Conservation (phyloP, 1,140 invertebrate species). For the Diorhabda sublineata region DNA sequence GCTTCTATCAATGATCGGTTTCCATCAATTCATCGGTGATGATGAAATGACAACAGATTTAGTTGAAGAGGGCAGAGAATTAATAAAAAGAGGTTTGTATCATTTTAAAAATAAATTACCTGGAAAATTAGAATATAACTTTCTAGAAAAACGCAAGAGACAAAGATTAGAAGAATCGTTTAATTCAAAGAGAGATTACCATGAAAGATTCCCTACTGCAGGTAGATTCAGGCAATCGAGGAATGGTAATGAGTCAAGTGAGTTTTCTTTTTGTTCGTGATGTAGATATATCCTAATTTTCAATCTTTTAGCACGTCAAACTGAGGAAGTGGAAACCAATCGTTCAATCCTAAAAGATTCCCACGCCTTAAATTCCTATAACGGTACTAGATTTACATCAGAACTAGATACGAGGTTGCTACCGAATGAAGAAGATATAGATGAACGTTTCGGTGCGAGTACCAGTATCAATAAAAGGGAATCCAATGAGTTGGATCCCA, state of each 20-base stretch:
- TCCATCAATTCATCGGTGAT: slow-evolving; percentile 93
- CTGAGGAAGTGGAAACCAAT: slow-evolving; percentile 31
- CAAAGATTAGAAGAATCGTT: slow-evolving; percentile 77
- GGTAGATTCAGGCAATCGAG: slow-evolving; percentile 53
- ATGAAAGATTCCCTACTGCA: slow-evolving; percentile 58
- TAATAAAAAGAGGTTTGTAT: slow-evolving; percentile 75
- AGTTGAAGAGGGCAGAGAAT: slow-evolving; percentile 87
- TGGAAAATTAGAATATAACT: not conserved
- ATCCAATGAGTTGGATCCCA: slow-evolving; percentile 43
- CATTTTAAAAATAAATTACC: not conserved
- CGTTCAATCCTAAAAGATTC: slow-evolving; percentile 30
- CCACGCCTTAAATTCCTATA: slow-evolving; percentile 59
- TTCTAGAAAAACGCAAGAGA: slow-evolving; percentile 71
- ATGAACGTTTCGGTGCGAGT: slow-evolving; percentile 58
- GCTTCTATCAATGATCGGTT: slow-evolving; percentile 82
- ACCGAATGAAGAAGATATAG: slow-evolving; percentile 54
- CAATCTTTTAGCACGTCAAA: slow-evolving; percentile 25
- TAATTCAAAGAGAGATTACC: slow-evolving; percentile 65
- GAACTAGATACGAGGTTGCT: slow-evolving; percentile 52
- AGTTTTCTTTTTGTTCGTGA: slow-evolving; percentile 15
- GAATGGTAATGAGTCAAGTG: slow-evolving; percentile 54
- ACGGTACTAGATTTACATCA: slow-evolving; percentile 49
- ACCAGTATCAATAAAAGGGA: slow-evolving; percentile 46
- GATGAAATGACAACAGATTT: slow-evolving; percentile 91
- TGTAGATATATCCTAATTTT: not conserved